phyloP scores from a whole-genome alignment of 2,797 vertebrate species.

The Rhinogobio ventralis region DNA sequence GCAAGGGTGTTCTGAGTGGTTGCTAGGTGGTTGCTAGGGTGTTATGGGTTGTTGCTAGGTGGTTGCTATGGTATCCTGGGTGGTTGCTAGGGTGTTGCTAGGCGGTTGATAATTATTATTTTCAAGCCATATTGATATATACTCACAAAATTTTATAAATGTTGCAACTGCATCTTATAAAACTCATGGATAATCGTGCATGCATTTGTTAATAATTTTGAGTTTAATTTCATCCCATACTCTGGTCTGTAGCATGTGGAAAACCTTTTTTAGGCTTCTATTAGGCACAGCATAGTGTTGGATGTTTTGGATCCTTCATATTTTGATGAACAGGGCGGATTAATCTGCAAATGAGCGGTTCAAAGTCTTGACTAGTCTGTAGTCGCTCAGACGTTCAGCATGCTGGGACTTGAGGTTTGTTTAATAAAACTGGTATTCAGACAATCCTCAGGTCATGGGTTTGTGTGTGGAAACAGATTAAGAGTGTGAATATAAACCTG shows the following conservation, averaged over 20 bases:
- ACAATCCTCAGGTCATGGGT: not conserved
- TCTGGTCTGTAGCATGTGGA: not conserved
- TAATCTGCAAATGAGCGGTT: not conserved
- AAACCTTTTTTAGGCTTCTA: not conserved
- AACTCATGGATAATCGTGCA: not conserved
- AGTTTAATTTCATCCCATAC: not conserved
- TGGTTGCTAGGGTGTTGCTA: no score
- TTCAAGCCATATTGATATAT: not conserved
- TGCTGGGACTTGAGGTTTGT: not conserved
- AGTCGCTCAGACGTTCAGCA: not conserved
- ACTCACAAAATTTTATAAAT: not conserved
- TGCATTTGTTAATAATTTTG: not conserved
- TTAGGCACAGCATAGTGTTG: not conserved
- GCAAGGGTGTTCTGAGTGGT: no score
- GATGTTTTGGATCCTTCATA: not conserved
- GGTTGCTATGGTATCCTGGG: no score
- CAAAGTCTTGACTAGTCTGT: not conserved
- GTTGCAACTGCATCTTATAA: not conserved
- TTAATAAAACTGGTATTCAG: not conserved
- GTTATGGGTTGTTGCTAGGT: no score
- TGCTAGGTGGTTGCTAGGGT: no score
- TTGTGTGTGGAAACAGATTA: slow-evolving; percentile 9
- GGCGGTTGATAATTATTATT: not conserved
- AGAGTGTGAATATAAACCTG: slow-evolving; percentile 4
- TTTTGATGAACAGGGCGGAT: not conserved